Evolutionary conservation across 35 echinoderm and acorn worm species (phyloP), one percentile per base, ranked within the genome.

Genomic region (Acanthaster planci): DNA sequence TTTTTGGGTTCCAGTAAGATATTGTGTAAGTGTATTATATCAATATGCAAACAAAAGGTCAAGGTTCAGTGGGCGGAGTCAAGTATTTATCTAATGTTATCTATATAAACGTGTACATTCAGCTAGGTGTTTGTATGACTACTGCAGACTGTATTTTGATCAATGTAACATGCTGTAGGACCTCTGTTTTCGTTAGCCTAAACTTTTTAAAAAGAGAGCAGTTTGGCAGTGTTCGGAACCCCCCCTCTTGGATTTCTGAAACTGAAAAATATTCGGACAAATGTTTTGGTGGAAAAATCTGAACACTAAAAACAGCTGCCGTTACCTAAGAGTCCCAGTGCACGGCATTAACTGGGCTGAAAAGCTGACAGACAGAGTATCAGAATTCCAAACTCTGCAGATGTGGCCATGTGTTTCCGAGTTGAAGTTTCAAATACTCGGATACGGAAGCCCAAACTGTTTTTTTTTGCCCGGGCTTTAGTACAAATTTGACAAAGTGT

Each of bases 81-180:
- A 72, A 31, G 64, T 72, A 72, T 72, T 72, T 72, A 72, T 72
- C 64, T 72, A 30, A 72, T 72, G n/a, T n/a, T n/a, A 72, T 72
- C 64, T 72, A 72, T 47, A 34, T 72, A 30, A 3, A 72, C 4
- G 14, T 72, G 64, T 72, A 72, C 64, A 72, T 72, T 72, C 23
- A 29, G 64, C 64, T 72, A 72, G 18, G 64, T 72, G 64, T 72
- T 72, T 72, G 34, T 47, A 47, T 47, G 34, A 72, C 64, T 27
- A 35, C 64, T 72, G 64, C 64, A 72, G 64, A 30, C n/a, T 72
- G 64, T 72, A 72, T 72, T 72, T 72, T 35, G 64, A 72, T 72
- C 64, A 34, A 31, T 72, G 64, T 72, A 72, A 31, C 0, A 72
- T 31, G 64, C 64, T 72, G 23, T 72, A 72, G 64, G 29, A 47